A percentile compares a stretch with the other conserved stretches of the same genome.
Evolutionary conservation across 2,888 invertebrate genomes (phyloP).

Genomic region (Cerceris ruficornis): DNA sequence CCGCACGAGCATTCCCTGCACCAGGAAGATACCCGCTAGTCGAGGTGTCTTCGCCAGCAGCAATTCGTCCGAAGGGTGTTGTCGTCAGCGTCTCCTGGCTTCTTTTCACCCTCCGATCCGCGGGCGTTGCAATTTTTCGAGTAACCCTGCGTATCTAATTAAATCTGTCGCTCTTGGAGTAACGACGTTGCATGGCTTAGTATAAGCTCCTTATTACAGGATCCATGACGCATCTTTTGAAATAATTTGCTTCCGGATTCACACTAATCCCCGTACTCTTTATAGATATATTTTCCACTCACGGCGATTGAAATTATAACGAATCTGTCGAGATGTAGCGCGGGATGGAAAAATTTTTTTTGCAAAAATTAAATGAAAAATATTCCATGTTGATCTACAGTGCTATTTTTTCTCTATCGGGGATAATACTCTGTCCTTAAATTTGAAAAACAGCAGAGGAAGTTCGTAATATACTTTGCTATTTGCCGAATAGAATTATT

Average conservation of each 20-base stretch:
- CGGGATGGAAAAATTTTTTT: no score
- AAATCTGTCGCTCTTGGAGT: constrained; percentile 56
- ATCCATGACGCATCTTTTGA: constrained; percentile 16
- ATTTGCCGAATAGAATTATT: no score
- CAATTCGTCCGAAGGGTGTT: constrained; percentile 25
- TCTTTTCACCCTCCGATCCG: constrained; percentile 32
- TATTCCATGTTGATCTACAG: no score
- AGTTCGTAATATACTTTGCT: no score
- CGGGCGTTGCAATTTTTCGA: constrained; percentile 59
- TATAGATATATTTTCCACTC: no score
- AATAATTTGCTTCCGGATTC: constrained; percentile 26
- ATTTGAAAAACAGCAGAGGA: no score
- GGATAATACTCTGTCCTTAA: no score
- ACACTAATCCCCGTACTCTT: no score
- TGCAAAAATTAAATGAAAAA: no score
- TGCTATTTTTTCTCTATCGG: no score
- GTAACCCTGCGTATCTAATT: constrained; percentile 60
- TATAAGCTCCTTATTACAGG: constrained; percentile 51
- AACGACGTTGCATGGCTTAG: constrained; percentile 27
- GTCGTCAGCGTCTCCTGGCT: constrained; percentile 38
- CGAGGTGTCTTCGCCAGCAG: constrained; percentile 39
- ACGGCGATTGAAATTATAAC: no score
- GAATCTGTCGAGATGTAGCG: no score
- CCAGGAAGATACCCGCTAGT: constrained; percentile 21
- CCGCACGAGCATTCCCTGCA: constrained; percentile 29